A percentile compares a stretch with the other conserved stretches of the same genome.
These are phyloP conservation scores for Apostichopus californicus DNA, from an alignment of 35 echinoderm and acorn worm genomes.

Conservation along the genomic window DNA sequence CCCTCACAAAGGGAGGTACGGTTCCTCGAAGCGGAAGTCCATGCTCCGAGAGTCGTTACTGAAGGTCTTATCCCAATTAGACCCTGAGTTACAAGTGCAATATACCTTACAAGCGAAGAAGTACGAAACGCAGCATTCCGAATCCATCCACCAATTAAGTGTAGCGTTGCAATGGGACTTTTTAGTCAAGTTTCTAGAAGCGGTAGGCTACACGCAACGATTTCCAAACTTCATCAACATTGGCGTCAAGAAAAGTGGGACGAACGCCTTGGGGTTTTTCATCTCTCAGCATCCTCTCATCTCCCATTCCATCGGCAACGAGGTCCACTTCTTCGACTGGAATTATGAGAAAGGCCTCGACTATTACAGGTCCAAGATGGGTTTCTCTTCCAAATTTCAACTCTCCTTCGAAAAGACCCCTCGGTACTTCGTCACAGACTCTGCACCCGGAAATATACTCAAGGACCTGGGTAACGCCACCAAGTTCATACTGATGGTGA, in stretches of 20 bases:
- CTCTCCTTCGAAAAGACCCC: constrained; percentile 94
- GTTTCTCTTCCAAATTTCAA: constrained; percentile 57
- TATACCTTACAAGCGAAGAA: constrained; percentile 46
- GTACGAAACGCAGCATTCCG: constrained; percentile 23
- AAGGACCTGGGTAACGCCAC: constrained; percentile 61
- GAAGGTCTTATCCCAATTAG: neutral
- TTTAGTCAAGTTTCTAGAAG: constrained; percentile 44
- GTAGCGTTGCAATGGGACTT: constrained; percentile 56
- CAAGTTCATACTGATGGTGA: constrained; percentile 85
- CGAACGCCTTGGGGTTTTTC: constrained; percentile 85
- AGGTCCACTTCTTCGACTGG: constrained; percentile 99
- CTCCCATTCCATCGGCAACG: constrained; percentile 78
- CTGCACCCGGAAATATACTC: constrained; percentile 62
- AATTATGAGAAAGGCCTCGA: constrained; percentile 81
- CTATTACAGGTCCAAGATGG: constrained; percentile 86
- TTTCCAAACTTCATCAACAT: constrained; percentile 89
- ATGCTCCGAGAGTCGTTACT: neutral
- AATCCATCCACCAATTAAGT: constrained; percentile 27
- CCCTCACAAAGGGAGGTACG: neutral
- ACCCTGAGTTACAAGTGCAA: constrained; percentile 17
- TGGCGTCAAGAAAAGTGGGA: constrained; percentile 93
- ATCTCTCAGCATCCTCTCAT: constrained; percentile 81
- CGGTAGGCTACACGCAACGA: constrained; percentile 64
- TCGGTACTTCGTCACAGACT: constrained; percentile 85
- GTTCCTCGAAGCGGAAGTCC: neutral